These are phyloP conservation scores for Donacobius atricapilla DNA, from an alignment of 2,113 vertebrate genomes.

Conservation along the genomic window DNA sequence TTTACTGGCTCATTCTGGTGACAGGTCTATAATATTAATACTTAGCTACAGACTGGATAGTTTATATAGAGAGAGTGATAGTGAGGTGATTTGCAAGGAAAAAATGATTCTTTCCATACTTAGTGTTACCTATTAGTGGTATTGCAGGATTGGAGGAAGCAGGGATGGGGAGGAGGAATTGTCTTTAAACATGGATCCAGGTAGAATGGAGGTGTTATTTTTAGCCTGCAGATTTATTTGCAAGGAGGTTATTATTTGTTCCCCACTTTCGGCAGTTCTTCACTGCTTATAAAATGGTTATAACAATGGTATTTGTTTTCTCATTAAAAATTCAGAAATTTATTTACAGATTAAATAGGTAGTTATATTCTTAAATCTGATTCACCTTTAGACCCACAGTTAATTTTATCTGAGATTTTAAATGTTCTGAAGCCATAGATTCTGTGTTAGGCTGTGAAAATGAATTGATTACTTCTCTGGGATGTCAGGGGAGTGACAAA, in stretches of 20 bases:
- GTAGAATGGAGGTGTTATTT: not conserved
- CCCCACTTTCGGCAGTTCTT: not conserved
- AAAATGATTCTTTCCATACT: not conserved
- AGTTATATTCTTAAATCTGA: not conserved
- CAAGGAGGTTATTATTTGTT: not conserved
- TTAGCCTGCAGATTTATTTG: not conserved
- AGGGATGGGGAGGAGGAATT: accelerated
- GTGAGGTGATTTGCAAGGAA: not conserved
- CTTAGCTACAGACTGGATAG: not conserved
- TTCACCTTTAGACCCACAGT: not conserved
- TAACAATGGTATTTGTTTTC: not conserved
- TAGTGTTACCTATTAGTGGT: not conserved
- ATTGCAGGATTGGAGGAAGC: not conserved
- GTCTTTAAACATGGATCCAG: not conserved
- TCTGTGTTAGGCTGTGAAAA: not conserved
- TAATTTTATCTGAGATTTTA: not conserved
- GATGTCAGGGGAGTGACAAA: not conserved
- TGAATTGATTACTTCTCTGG: not conserved
- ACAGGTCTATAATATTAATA: not conserved
- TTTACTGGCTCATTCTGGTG: not conserved
- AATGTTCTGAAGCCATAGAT: not conserved
- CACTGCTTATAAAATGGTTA: not conserved
- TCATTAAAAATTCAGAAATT: not conserved
- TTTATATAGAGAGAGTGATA: not conserved
- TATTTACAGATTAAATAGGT: not conserved